These are phyloP conservation scores for Terrapene triunguis DNA, from an alignment of 2,113 vertebrate genomes.

Conservation along the genomic window DNA sequence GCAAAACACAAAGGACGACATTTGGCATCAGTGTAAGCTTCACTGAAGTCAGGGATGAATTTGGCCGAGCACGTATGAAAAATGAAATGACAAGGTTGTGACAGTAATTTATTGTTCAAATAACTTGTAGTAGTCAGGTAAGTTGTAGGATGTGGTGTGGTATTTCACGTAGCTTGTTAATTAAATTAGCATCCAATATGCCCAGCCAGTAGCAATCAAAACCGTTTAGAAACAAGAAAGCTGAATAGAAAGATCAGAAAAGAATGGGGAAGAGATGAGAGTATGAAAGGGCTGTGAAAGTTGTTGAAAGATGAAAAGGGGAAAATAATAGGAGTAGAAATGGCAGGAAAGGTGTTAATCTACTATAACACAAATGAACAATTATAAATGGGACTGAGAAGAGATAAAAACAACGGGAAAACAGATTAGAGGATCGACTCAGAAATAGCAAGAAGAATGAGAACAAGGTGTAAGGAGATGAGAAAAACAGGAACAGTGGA, in stretches of 20 bases:
- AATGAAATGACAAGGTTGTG: constrained; percentile 67
- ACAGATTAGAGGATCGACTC: neutral
- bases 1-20: neutral
- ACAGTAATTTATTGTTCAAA: constrained; percentile 27
- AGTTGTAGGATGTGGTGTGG: neutral
- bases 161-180: neutral
- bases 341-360: neutral
- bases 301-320: neutral
- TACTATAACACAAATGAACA: neutral
- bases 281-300: neutral
- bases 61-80: constrained; percentile 56
- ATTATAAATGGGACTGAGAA: neutral
- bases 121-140: neutral
- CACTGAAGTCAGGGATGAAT: constrained; percentile 52
- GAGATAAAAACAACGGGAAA: neutral
- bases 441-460: constrained; percentile 56
- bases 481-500: neutral
- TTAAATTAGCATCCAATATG: neutral
- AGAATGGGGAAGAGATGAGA: neutral
- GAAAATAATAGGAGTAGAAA: neutral
- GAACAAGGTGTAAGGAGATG: constrained; percentile 50
- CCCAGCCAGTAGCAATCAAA: neutral
- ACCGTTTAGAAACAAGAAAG: neutral
- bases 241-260: neutral
- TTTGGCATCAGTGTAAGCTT: constrained; percentile 55